Conservation (phyloP, 2,113 vertebrate species). For the Halichoeres trimaculatus region DNA sequence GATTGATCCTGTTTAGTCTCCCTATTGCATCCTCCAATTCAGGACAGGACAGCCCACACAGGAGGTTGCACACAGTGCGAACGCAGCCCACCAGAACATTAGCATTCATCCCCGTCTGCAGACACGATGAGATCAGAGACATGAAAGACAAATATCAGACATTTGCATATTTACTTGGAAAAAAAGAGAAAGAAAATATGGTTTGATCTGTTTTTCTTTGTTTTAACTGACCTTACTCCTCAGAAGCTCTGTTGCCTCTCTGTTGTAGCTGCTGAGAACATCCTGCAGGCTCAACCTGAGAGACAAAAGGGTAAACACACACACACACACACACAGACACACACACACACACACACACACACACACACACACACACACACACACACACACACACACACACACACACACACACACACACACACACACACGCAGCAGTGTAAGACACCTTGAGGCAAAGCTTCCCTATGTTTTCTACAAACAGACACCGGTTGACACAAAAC, state of each 20-base stretch:
- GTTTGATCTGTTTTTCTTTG: neutral
- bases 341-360: neutral
- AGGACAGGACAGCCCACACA: conserved; percentile 69
- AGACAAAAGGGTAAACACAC: conserved; percentile 19
- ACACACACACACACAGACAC: neutral
- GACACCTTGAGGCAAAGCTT: neutral
- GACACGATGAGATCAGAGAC: neutral
- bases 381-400: neutral
- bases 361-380: neutral
- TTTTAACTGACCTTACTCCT: conserved; percentile 65
- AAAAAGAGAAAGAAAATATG: neutral
- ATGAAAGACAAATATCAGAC: neutral
- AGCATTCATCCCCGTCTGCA: conserved; percentile 56
- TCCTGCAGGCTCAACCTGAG: conserved; percentile 69
- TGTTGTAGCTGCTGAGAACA: conserved; percentile 65
- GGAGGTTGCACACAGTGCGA: conserved; percentile 69
- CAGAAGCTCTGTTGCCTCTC: conserved; percentile 56
- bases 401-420: neutral
- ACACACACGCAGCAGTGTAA: neutral
- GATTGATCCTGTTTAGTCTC: conserved; percentile 61
- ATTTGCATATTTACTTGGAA: neutral
- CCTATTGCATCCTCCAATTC: conserved; percentile 76
- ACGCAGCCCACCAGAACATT: conserved; percentile 49
- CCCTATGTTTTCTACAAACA: conserved; percentile 54
- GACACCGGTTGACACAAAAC: conserved; percentile 14